These are phyloP conservation scores for Myripristis jacobus DNA, from an alignment of 2,797 vertebrate species.

Conservation along the genomic window DNA sequence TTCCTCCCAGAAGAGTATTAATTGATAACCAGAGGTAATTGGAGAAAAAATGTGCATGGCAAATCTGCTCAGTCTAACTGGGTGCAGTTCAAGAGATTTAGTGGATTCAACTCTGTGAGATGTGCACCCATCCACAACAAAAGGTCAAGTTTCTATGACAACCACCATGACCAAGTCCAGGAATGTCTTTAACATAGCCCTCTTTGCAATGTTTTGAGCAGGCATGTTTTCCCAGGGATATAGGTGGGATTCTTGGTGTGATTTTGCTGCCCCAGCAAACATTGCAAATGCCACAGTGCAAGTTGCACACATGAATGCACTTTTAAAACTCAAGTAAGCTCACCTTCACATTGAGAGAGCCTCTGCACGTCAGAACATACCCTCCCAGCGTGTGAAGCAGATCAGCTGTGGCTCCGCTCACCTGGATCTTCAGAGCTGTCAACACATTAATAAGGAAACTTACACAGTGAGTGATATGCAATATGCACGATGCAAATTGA, in stretches of 20 bases:
- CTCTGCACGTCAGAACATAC: constrained; percentile 81
- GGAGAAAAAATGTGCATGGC: neutral
- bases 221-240: too few species aligned
- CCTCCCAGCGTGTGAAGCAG: constrained; percentile 79
- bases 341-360: constrained; percentile 85
- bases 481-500: neutral
- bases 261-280: too few species aligned
- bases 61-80: neutral
- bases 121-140: constrained; percentile 11
- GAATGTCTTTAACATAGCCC: constrained; percentile 13
- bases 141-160: constrained; percentile 33
- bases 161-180: constrained; percentile 15
- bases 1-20: neutral
- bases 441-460: neutral
- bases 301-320: neutral
- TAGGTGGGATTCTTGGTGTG: too few species aligned
- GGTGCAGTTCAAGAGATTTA: neutral
- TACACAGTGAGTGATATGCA: neutral
- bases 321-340: neutral
- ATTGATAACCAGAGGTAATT: too few species aligned
- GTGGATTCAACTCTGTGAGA: constrained; percentile 8
- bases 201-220: neutral
- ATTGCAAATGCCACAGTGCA: neutral
- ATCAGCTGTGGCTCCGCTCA: constrained; percentile 82
- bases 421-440: constrained; percentile 85